Evolutionary conservation across 1,140 invertebrate genomes (phyloP), one percentile per base, ranked within the genome.

Genomic region (Nebria ingens): DNA sequence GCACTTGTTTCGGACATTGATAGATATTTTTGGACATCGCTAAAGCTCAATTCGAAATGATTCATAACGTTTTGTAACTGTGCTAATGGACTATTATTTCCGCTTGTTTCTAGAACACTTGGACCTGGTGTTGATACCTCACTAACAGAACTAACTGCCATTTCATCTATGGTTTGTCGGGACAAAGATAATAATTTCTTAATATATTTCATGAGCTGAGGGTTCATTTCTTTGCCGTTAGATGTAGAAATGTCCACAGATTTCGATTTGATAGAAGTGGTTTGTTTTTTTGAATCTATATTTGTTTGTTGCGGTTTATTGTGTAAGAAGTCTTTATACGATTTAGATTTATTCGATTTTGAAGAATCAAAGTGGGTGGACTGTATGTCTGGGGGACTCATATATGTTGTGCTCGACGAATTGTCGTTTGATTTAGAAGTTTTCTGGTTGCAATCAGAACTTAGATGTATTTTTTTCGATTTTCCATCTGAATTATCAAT

Each of bases 151-250:
- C 74, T 70, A 6, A 77, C 65, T 57, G 72, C 67, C 38, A 79
- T 63, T 34, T 76, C 72, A 59, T 76, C 73, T 13, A 78, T 57
- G 17, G 71, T 73, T 54, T 64, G 65, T 62, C 70, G 72, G 25
- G 76, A 76, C 58, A 79, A 70, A 42, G 64, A 64, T 22, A 80
- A 61, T 40, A 80, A 61, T 63, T 73, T 73, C 51, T 73, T 70
- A 11, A 79, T 68, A 60, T 78, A 77, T 15, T 64, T 65, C 59
- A 73, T 67, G 21, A 79, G 59, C 20, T 56, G 59, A 0, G 61
- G 56, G 60, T 70, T 59, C 20, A 61, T 50, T 2, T 9, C 6
- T 21, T 25, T 53, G 4, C 23, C 38, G 15, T 13, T 9, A 1
- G 22, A 2, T 12, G 17, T 45, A 20, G 52, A 12, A 29, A 21